phyloP scores from a whole-genome alignment of 2,113 vertebrate genomes.

The Rafetus swinhoei region DNA sequence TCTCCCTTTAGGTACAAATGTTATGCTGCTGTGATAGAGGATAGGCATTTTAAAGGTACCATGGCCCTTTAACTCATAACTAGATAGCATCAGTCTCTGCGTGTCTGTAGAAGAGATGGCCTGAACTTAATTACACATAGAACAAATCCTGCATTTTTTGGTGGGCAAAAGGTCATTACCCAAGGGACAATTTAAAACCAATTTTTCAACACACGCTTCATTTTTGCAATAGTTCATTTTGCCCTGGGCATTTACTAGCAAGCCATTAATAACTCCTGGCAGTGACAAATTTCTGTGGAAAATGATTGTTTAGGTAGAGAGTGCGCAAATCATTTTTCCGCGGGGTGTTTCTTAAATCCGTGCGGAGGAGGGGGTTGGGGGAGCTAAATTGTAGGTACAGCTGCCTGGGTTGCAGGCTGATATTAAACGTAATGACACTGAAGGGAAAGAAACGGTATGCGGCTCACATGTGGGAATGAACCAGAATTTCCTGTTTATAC shows the following conservation, averaged over 20 bases:
- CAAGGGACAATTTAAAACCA: constrained; percentile 30
- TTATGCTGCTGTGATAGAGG: constrained; percentile 22
- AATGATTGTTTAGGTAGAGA: constrained; percentile 18
- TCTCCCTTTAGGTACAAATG: constrained; percentile 54
- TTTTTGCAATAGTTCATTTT: constrained; percentile 13
- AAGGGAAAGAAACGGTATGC: constrained; percentile 21
- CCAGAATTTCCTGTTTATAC: constrained; percentile 57
- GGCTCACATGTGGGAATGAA: constrained; percentile 50
- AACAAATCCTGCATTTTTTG: constrained; percentile 55
- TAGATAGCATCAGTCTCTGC: constrained; percentile 56
- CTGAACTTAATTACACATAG: constrained; percentile 64
- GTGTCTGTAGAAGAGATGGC: constrained; percentile 55
- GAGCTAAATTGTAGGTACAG: constrained; percentile 20
- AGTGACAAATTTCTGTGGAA: constrained; percentile 54
- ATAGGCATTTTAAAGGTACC: constrained; percentile 39
- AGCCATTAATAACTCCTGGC: constrained; percentile 61
- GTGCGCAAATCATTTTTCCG: constrained; percentile 57
- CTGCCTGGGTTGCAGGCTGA: constrained; percentile 60
- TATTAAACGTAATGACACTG: constrained; percentile 56
- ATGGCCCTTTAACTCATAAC: constrained; percentile 17
- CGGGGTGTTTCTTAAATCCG: constrained; percentile 37
- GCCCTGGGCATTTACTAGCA: constrained; percentile 50
- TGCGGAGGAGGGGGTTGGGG: constrained; percentile 27
- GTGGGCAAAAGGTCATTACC: constrained; percentile 63
- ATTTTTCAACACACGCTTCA: constrained; percentile 57